These are phyloP conservation scores for Panurus biarmicus DNA, from an alignment of 2,113 vertebrate species.

Conservation along the genomic window DNA sequence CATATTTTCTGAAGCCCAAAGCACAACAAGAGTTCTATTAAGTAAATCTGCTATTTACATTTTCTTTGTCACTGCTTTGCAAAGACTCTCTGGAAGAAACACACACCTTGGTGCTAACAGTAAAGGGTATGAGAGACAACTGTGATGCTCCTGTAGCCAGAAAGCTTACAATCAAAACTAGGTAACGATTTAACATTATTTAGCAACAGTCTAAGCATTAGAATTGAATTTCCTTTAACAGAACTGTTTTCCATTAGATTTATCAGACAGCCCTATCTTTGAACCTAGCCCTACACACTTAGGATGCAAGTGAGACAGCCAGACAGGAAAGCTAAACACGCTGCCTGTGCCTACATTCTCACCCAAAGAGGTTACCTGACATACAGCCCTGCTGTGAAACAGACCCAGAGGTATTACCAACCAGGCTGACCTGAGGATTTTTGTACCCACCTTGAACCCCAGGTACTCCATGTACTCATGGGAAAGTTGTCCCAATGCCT, in stretches of 20 bases:
- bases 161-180: neutral
- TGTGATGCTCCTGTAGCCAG: neutral
- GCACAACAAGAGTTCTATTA: neutral
- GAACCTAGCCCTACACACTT: neutral
- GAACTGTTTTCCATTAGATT: neutral
- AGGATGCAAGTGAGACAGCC: neutral
- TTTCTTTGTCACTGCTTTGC: neutral
- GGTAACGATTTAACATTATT: neutral
- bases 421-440: neutral
- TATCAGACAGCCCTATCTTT: neutral
- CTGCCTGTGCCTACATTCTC: fast-evolving
- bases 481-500: neutral
- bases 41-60: neutral
- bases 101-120: neutral
- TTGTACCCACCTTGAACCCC: neutral
- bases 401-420: fast-evolving
- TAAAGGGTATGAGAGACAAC: neutral
- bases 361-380: neutral
- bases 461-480: fast-evolving
- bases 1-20: neutral
- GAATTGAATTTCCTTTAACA: neutral
- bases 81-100: neutral
- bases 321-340: fast-evolving
- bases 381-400: neutral
- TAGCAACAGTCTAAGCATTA: neutral